A percentile compares a stretch with the other conserved stretches of the same genome.
Evolutionary conservation across 2,113 vertebrate genomes (phyloP).

Genomic region (Piaya cayana): DNA sequence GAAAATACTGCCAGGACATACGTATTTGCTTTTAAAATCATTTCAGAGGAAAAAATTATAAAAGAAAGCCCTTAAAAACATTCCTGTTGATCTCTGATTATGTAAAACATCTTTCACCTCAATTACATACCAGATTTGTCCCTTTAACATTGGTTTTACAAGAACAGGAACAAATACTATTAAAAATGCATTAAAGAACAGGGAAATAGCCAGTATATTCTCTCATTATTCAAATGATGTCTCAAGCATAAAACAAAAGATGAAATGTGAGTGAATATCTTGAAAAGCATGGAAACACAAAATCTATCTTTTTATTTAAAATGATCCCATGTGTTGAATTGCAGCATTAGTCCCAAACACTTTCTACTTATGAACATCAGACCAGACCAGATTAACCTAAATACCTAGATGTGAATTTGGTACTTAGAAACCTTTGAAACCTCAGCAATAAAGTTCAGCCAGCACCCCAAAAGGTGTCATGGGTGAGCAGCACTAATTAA

Average conservation of each 20-base stretch:
- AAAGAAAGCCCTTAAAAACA: background rate
- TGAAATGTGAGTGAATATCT: background rate
- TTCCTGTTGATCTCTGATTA: background rate
- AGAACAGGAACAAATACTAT: background rate
- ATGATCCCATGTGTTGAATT: background rate
- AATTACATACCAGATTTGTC: background rate
- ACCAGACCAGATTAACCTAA: background rate
- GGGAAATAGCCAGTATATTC: background rate
- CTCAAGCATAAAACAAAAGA: conserved; percentile 11
- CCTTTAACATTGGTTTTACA: background rate
- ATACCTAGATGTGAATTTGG: background rate
- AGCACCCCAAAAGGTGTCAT: background rate
- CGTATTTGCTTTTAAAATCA: conserved; percentile 6
- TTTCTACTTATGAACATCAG: background rate
- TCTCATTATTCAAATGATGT: background rate
- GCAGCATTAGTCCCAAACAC: background rate
- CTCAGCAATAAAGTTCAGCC: background rate
- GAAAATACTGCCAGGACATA: background rate
- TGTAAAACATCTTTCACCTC: background rate
- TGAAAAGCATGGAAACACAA: background rate
- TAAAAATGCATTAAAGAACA: background rate
- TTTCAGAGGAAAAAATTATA: background rate
- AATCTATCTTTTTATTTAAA: background rate
- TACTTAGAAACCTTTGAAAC: background rate
- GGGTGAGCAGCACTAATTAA: background rate